Evolutionary conservation across 2,797 vertebrate genomes (phyloP).

Genomic region (Oreochromis mossambicus): DNA sequence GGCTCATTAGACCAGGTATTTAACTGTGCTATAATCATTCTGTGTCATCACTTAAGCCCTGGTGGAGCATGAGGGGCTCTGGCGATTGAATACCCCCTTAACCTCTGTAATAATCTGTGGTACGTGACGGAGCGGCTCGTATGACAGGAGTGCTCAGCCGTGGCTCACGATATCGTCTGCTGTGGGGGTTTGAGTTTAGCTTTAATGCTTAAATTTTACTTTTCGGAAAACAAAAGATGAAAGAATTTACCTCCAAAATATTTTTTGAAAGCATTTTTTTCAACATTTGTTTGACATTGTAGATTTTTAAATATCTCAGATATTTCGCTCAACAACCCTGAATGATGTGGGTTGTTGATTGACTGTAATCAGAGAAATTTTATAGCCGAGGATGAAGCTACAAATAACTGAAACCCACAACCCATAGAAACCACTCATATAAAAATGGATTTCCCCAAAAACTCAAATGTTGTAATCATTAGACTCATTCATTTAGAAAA

Average conservation of each 20-base stretch:
- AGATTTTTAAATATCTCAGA: background rate
- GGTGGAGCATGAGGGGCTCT: slow-evolving; percentile 54
- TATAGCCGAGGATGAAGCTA: background rate
- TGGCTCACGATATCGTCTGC: background rate
- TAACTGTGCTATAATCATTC: slow-evolving; percentile 73
- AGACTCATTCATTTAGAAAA: background rate
- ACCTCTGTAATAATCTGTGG: slow-evolving; percentile 57
- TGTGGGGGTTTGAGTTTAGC: background rate
- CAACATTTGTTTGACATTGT: background rate
- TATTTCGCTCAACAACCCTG: background rate
- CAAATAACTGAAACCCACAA: background rate
- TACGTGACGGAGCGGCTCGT: slow-evolving; percentile 29
- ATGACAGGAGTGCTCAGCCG: slow-evolving; percentile 20
- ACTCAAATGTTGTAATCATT: background rate
- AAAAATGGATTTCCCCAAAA: background rate
- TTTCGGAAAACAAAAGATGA: background rate
- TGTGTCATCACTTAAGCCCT: slow-evolving; percentile 74
- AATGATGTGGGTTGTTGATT: background rate
- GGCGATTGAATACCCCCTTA: slow-evolving; percentile 57
- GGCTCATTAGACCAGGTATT: slow-evolving; percentile 77
- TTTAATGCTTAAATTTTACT: background rate
- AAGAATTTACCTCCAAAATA: background rate
- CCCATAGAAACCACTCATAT: background rate
- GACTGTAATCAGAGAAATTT: background rate
- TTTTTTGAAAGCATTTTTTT: background rate